Conservation (phyloP, 2,888 invertebrate genomes). For the Gandaritis pyraliata region DNA sequence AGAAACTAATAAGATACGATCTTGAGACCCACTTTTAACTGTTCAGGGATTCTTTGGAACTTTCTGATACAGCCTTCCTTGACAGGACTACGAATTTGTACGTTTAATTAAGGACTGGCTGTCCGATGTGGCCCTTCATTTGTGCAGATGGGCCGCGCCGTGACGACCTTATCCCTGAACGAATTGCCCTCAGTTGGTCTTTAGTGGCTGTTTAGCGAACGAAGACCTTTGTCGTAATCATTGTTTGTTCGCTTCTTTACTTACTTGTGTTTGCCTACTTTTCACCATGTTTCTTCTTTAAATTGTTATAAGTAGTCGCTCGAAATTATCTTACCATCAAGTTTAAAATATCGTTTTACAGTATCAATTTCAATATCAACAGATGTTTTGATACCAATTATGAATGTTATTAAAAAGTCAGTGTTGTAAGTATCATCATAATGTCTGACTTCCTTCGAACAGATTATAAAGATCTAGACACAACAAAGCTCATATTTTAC, state of each 20-base stretch:
- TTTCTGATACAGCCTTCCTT: slow-evolving; percentile 46
- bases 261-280: slow-evolving; percentile 14
- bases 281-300: slow-evolving; percentile 7
- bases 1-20: slow-evolving; percentile 44
- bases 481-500: slow-evolving; percentile 43
- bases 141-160: slow-evolving; percentile 72
- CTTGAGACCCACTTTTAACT: slow-evolving; percentile 44
- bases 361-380: no score
- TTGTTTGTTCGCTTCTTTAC: slow-evolving; percentile 43
- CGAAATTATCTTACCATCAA: no score
- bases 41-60: slow-evolving; percentile 38
- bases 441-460: slow-evolving; percentile 11
- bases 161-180: slow-evolving; percentile 74
- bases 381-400: no score
- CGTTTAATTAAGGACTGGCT: slow-evolving; percentile 76
- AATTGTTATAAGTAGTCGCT: slow-evolving; percentile 5
- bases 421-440: background rate
- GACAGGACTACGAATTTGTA: slow-evolving; percentile 67
- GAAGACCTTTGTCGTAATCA: slow-evolving; percentile 46
- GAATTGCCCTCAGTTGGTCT: slow-evolving; percentile 67
- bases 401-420: background rate
- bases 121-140: slow-evolving; percentile 74
- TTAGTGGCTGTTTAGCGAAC: slow-evolving; percentile 59
- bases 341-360: no score
- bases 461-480: slow-evolving; percentile 44